These are phyloP conservation scores for Conus canariensis DNA, from an alignment of 2,888 invertebrate species.

Conservation along the genomic window DNA sequence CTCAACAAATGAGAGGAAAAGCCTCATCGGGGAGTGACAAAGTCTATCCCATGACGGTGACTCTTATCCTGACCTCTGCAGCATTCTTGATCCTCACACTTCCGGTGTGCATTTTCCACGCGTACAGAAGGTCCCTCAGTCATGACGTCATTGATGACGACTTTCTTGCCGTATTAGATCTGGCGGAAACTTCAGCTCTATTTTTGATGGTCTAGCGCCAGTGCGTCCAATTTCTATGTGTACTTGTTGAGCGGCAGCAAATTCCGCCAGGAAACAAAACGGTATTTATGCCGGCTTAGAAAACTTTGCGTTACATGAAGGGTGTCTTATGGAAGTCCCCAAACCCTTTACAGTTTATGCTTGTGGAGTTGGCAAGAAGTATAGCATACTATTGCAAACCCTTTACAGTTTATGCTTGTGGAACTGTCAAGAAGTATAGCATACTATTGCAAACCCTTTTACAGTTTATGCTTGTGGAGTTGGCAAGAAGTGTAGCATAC, in stretches of 20 bases:
- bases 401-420: too few relatives aligned
- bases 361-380: too few relatives aligned
- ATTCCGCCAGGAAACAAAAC: not conserved
- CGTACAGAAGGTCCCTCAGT: not conserved
- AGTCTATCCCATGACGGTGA: not conserved
- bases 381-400: too few relatives aligned
- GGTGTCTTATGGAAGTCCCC: too few relatives aligned
- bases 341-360: too few relatives aligned
- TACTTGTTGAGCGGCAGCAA: constrained; percentile 6
- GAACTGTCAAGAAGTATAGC: too few relatives aligned
- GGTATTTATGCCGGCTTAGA: not conserved
- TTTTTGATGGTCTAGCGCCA: not conserved
- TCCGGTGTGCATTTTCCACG: not conserved
- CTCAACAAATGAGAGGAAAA: not conserved
- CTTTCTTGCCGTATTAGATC: not conserved
- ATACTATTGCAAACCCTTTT: too few relatives aligned
- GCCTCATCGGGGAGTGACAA: not conserved
- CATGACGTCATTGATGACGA: too few relatives aligned
- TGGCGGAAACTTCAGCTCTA: not conserved
- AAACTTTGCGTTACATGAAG: not conserved
- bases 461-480: too few relatives aligned
- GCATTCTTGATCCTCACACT: not conserved
- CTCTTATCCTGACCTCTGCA: not conserved
- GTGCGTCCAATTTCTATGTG: constrained; percentile 3
- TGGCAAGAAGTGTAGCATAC: too few relatives aligned